Conservation (phyloP, 2,113 vertebrate species). For the Alethe castanea region DNA sequence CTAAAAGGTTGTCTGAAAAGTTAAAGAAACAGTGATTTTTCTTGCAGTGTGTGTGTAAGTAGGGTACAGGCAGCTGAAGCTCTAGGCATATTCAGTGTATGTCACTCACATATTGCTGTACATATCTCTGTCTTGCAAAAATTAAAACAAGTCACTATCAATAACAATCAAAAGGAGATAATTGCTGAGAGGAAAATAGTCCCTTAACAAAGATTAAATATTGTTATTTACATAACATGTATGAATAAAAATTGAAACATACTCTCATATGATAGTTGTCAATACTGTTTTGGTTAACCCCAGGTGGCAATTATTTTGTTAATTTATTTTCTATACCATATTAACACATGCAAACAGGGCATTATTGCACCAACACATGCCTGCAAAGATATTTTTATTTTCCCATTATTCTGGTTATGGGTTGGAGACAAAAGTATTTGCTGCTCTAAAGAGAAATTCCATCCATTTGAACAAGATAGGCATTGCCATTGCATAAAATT, state of each 20-base stretch:
- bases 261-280: background rate
- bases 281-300: background rate
- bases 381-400: background rate
- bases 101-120: background rate
- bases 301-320: background rate
- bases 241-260: background rate
- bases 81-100: background rate
- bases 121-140: background rate
- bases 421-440: background rate
- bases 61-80: background rate
- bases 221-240: background rate
- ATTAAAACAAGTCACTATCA: background rate
- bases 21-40: background rate
- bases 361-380: background rate
- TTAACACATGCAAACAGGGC: background rate
- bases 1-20: background rate
- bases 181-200: background rate
- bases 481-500: background rate
- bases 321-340: background rate
- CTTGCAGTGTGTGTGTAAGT: background rate
- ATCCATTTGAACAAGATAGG: background rate
- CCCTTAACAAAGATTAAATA: background rate
- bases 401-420: background rate
- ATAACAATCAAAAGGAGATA: background rate
- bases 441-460: background rate